These are phyloP conservation scores for Nebria ingens DNA, from an alignment of 1,140 invertebrate species.

Conservation along the genomic window DNA sequence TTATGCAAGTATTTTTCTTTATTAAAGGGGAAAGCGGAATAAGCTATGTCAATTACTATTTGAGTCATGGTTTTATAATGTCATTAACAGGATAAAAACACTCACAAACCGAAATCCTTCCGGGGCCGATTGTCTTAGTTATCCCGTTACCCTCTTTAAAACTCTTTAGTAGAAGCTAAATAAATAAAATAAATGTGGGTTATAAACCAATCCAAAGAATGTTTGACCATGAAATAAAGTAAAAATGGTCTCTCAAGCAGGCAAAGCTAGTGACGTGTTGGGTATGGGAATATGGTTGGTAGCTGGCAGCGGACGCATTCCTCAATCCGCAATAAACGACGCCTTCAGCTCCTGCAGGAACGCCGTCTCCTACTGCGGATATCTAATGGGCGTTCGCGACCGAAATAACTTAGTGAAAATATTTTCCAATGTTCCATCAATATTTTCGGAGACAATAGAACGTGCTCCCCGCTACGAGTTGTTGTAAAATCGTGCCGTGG, in stretches of 20 bases:
- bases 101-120: too few relatives aligned
- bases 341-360: not conserved
- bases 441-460: constrained; percentile 4
- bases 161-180: too few relatives aligned
- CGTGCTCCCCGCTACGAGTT: not conserved
- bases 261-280: not conserved
- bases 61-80: too few relatives aligned
- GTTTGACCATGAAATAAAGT: too few relatives aligned
- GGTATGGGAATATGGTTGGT: not conserved
- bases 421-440: constrained; percentile 5
- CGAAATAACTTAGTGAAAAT: constrained; percentile 6
- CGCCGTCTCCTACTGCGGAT: not conserved
- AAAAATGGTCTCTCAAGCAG: not conserved
- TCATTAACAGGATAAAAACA: too few relatives aligned
- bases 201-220: too few relatives aligned
- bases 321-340: not conserved
- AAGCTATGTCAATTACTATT: too few relatives aligned
- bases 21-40: too few relatives aligned
- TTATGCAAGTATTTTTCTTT: too few relatives aligned
- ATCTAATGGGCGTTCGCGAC: not conserved
- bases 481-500: not conserved
- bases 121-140: not conserved
- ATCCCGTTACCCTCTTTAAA: too few relatives aligned
- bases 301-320: not conserved
- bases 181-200: too few relatives aligned